Evolutionary conservation across 2,888 invertebrate species (phyloP).

Genomic region (Apotomis capreana): DNA sequence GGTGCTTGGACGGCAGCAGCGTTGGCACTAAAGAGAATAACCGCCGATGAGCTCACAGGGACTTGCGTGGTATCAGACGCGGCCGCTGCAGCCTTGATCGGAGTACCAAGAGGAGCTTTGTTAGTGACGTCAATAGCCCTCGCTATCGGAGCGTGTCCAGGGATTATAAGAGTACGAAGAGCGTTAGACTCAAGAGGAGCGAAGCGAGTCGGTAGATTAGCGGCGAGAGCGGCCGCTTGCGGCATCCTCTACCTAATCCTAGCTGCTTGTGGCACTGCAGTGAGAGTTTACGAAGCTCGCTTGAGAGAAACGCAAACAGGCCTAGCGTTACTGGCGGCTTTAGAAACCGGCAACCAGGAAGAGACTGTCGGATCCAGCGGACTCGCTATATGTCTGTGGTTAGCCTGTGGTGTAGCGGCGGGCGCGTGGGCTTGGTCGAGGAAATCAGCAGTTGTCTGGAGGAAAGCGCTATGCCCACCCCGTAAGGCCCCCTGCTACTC

Average conservation of each 20-base stretch:
- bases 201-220: conserved; percentile 86
- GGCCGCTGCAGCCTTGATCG: conserved; percentile 84
- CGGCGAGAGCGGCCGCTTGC: conserved; percentile 90
- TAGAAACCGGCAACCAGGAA: conserved; percentile 67
- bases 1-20: conserved; percentile 93
- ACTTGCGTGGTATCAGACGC: conserved; percentile 89
- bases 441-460: conserved; percentile 85
- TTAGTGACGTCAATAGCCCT: conserved; percentile 88
- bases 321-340: conserved; percentile 76
- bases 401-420: conserved; percentile 85
- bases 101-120: conserved; percentile 84
- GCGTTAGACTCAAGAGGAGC: conserved; percentile 83
- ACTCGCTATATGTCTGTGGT: conserved; percentile 84
- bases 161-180: conserved; percentile 89
- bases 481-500: conserved; percentile 68
- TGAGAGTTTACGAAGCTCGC: conserved; percentile 85
- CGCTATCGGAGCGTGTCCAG: conserved; percentile 88
- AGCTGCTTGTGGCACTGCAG: conserved; percentile 88
- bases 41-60: conserved; percentile 91
- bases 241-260: conserved; percentile 90
- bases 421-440: conserved; percentile 88
- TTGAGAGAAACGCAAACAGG: conserved; percentile 75
- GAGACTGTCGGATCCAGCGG: conserved; percentile 63
- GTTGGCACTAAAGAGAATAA: conserved; percentile 89
- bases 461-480: conserved; percentile 76